Conservation (phyloP, 53 echinoderm and acorn worm genomes). For the Temnopleurus reevesii region DNA sequence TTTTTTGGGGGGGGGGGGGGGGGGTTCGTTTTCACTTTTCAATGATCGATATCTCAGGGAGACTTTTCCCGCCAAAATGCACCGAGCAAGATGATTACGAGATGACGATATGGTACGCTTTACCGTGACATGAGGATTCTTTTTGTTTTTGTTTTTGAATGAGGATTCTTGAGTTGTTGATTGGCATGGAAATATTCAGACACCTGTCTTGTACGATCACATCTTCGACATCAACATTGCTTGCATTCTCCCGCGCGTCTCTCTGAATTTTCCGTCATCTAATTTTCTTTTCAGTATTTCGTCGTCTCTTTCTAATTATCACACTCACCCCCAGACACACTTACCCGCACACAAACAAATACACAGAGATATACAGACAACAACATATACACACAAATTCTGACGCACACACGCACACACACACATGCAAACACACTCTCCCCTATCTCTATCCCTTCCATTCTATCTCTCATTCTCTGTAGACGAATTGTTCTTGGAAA, state of each 20-base stretch:
- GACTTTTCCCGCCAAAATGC: background rate
- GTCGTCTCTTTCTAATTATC: too few species aligned
- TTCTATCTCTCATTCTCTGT: background rate
- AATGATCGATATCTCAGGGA: background rate
- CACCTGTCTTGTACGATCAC: slow-evolving; percentile 14
- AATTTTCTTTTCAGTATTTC: too few species aligned
- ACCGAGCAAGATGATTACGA: background rate
- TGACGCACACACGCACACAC: too few species aligned
- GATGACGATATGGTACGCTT: background rate
- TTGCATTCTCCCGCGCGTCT: background rate
- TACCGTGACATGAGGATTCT: background rate
- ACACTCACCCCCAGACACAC: too few species aligned
- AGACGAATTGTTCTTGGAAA: too few species aligned
- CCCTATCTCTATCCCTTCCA: background rate
- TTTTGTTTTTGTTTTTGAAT: too few species aligned
- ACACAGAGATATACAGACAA: too few species aligned
- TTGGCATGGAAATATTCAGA: slow-evolving; percentile 13
- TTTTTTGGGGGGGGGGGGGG: too few species aligned
- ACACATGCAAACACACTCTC: too few species aligned
- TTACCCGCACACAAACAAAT: too few species aligned
- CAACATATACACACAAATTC: too few species aligned
- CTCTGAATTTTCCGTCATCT: background rate
- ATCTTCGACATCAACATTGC: background rate
- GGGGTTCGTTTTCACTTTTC: background rate
- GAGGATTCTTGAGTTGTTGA: background rate